Evolutionary conservation across 2,113 vertebrate species (phyloP).

Genomic region (Myxocyprinus asiaticus): DNA sequence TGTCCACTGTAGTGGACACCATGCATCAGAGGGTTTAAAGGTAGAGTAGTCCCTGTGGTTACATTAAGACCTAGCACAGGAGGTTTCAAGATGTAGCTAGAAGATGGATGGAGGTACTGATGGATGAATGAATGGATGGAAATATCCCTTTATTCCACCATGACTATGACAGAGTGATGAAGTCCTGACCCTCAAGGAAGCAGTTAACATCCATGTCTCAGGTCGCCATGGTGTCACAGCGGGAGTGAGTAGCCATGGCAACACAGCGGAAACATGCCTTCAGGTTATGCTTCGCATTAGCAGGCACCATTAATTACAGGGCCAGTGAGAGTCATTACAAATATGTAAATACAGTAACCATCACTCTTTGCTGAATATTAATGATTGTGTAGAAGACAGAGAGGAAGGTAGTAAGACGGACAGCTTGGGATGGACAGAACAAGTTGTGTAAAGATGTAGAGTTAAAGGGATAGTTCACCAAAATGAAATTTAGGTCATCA

Average conservation of each 20-base stretch:
- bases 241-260: constrained; percentile 41
- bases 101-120: constrained; percentile 30
- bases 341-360: constrained; percentile 38
- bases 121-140: constrained; percentile 35
- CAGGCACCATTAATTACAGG: constrained; percentile 48
- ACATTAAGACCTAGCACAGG: constrained; percentile 3
- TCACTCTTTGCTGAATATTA: constrained; percentile 28
- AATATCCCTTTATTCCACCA: constrained; percentile 41
- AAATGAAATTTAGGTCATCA: too few relatives aligned
- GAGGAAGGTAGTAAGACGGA: not conserved
- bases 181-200: constrained; percentile 44
- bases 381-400: not conserved
- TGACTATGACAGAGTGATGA: constrained; percentile 42
- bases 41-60: not conserved
- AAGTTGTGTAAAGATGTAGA: not conserved
- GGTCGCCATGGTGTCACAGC: constrained; percentile 27
- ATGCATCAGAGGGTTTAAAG: not conserved
- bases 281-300: constrained; percentile 21
- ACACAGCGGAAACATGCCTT: constrained; percentile 34
- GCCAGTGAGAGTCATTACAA: constrained; percentile 32
- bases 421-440: not conserved
- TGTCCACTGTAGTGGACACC: not conserved
- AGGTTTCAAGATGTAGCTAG: not conserved
- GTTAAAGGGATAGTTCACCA: not conserved
- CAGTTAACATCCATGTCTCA: constrained; percentile 41